These are phyloP conservation scores for Drosophila merina DNA, from an alignment of 2,888 invertebrate genomes.

Conservation along the genomic window DNA sequence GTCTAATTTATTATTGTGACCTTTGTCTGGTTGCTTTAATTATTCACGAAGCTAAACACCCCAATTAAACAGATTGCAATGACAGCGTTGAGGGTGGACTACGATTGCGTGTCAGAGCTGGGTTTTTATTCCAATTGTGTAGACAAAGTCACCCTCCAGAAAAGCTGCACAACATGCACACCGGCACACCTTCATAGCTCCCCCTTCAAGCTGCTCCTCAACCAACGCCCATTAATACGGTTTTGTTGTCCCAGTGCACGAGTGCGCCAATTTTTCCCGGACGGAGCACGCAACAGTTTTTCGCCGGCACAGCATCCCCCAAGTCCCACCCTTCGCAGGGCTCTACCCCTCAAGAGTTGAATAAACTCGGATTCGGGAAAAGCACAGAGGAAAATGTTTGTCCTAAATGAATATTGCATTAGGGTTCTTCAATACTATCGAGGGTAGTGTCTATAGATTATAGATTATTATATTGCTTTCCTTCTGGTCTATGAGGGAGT, in stretches of 20 bases:
- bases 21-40: constrained; percentile 59
- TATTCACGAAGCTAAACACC: constrained; percentile 72
- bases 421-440: background rate
- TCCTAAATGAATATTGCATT: background rate
- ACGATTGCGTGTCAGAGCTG: constrained; percentile 56
- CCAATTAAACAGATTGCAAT: constrained; percentile 72
- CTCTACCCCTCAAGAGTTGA: constrained; percentile 54
- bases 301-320: constrained; percentile 58
- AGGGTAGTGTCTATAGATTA: background rate
- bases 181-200: constrained; percentile 57
- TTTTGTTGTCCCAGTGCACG: constrained; percentile 65
- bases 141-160: constrained; percentile 26
- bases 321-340: constrained; percentile 15
- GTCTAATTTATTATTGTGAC: constrained; percentile 74
- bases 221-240: constrained; percentile 12
- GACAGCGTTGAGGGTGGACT: constrained; percentile 8
- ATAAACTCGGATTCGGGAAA: constrained; percentile 62
- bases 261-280: constrained; percentile 68
- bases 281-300: constrained; percentile 75
- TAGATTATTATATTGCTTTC: background rate
- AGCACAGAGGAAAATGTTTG: constrained; percentile 8
- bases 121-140: constrained; percentile 28
- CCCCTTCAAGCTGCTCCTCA: background rate
- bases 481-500: constrained; percentile 15
- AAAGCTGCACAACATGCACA: constrained; percentile 45